These are phyloP conservation scores for Sphaerophoria taeniata DNA, from an alignment of 2,888 invertebrate genomes.

Conservation along the genomic window DNA sequence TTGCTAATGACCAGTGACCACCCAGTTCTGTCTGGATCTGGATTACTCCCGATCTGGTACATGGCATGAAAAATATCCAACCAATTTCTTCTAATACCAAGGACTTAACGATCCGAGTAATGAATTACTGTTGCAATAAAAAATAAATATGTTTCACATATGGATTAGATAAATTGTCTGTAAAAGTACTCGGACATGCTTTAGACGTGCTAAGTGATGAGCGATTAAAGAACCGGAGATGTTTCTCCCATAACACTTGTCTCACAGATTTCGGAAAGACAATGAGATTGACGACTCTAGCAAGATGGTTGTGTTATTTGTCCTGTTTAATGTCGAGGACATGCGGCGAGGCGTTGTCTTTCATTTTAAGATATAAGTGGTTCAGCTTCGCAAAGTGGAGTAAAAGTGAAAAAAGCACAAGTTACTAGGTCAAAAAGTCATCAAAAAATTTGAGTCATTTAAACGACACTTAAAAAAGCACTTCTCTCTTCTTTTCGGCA, in stretches of 20 bases:
- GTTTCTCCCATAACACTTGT: neutral
- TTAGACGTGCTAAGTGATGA: neutral
- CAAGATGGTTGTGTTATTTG: no score
- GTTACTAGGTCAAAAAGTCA: no score
- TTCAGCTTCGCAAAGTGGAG: no score
- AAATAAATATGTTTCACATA: neutral
- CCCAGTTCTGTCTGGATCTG: neutral
- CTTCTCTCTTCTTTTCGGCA: no score
- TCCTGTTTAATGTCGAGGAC: no score
- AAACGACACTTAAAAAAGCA: no score
- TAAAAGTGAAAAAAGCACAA: no score
- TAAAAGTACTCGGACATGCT: neutral
- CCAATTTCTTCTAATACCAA: neutral
- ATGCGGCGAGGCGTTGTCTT: no score
- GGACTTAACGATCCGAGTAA: neutral
- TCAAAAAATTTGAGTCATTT: no score
- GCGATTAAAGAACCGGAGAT: neutral
- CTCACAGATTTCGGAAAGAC: no score
- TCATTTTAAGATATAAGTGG: no score
- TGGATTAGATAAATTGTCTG: slow-evolving; percentile 5
- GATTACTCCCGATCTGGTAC: neutral
- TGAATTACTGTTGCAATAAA: slow-evolving; percentile 2
- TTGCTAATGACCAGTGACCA: neutral
- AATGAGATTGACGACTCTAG: no score
- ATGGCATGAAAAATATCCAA: neutral